phyloP scores from a whole-genome alignment of 2,797 vertebrate genomes.

The Lindbergichthys nudifrons region DNA sequence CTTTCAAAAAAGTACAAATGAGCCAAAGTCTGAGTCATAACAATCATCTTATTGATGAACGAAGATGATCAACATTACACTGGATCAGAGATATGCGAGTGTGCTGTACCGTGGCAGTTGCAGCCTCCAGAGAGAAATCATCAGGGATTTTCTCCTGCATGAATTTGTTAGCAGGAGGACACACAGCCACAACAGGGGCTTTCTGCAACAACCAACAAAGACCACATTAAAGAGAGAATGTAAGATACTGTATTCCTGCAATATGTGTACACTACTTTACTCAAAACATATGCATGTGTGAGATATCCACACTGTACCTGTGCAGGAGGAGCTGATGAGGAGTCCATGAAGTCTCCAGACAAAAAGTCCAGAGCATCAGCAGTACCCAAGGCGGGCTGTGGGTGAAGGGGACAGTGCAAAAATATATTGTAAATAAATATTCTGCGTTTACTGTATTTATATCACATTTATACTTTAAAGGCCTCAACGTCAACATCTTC shows the following conservation, averaged over 20 bases:
- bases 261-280: too few relatives aligned
- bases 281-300: neutral
- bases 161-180: constrained; percentile 71
- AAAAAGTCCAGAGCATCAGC: constrained; percentile 76
- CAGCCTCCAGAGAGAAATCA: constrained; percentile 61
- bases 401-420: neutral
- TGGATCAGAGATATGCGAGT: neutral
- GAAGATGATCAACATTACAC: neutral
- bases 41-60: too few relatives aligned
- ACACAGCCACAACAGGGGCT: constrained; percentile 1
- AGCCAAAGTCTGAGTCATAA: neutral
- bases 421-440: neutral
- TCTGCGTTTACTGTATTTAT: neutral
- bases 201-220: constrained; percentile 43
- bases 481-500: neutral
- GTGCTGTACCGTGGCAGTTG: constrained; percentile 50
- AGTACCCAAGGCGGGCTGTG: constrained; percentile 68
- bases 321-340: constrained; percentile 24
- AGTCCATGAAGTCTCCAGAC: constrained; percentile 66
- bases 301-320: neutral
- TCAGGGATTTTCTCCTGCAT: constrained; percentile 48
- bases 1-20: neutral
- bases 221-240: neutral
- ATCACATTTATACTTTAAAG: neutral
- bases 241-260: neutral